These are phyloP conservation scores for Ischnura elegans DNA, from an alignment of 2,888 invertebrate species.

Conservation along the genomic window DNA sequence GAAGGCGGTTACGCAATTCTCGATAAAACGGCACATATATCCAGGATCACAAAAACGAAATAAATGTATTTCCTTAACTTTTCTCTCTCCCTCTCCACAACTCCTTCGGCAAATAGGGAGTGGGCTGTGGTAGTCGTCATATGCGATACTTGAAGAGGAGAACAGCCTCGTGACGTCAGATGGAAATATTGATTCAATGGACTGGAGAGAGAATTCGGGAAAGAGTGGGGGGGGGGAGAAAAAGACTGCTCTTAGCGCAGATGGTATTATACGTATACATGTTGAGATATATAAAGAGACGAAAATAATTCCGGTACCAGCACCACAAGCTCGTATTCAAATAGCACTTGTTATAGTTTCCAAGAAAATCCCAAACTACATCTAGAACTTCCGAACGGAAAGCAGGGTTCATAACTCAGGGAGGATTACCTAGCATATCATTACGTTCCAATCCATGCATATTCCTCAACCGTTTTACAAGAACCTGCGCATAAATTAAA, in stretches of 20 bases:
- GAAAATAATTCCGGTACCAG: background rate
- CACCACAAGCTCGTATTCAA: too few species aligned
- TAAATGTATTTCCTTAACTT: background rate
- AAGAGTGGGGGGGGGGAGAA: background rate
- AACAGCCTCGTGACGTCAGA: background rate
- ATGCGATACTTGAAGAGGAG: constrained; percentile 6
- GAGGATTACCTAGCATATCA: too few species aligned
- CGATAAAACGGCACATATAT: background rate
- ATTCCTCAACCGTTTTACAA: too few species aligned
- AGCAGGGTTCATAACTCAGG: too few species aligned
- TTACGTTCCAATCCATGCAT: too few species aligned
- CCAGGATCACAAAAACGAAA: background rate
- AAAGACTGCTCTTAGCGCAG: background rate
- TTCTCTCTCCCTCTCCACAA: background rate
- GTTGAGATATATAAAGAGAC: background rate
- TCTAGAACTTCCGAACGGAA: too few species aligned
- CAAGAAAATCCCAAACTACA: too few species aligned
- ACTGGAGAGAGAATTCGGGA: too few species aligned
- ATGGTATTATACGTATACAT: background rate
- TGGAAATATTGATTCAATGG: background rate
- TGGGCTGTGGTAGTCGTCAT: background rate
- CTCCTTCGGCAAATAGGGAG: background rate
- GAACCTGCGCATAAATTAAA: too few species aligned
- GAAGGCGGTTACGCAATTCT: constrained; percentile 12
- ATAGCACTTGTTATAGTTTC: too few species aligned